A percentile compares a stretch with the other conserved stretches of the same genome.
Evolutionary conservation across 2,888 invertebrate species (phyloP).

Genomic region (Dysmachus trigonus): DNA sequence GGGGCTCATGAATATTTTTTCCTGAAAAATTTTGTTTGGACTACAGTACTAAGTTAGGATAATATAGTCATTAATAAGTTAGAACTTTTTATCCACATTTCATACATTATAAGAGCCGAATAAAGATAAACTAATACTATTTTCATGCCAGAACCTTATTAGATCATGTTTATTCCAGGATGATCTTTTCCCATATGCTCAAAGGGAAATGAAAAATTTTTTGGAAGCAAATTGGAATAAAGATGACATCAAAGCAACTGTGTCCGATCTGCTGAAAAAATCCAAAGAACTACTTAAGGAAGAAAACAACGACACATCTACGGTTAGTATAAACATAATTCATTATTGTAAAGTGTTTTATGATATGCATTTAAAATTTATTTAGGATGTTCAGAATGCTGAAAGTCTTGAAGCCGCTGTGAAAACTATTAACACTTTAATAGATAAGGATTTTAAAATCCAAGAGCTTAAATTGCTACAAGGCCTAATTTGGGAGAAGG

Average conservation of each 20-base stretch:
- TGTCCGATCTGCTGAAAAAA: conserved; percentile 42
- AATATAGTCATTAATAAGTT: too few species aligned
- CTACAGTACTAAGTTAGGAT: too few species aligned
- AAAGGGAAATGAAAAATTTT: conserved; percentile 75
- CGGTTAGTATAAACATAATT: neutral
- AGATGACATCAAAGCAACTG: conserved; percentile 69
- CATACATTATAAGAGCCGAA: neutral
- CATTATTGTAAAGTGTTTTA: too few species aligned
- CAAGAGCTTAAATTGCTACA: conserved; percentile 87
- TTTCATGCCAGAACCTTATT: neutral
- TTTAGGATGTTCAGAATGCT: neutral
- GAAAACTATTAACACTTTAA: conserved; percentile 81
- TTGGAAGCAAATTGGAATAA: conserved; percentile 77
- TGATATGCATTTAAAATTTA: neutral
- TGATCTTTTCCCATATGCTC: conserved; percentile 79
- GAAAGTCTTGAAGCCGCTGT: neutral
- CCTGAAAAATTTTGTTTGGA: too few species aligned
- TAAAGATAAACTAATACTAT: neutral
- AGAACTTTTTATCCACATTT: too few species aligned
- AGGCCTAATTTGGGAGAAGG: conserved; percentile 88
- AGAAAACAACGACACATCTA: neutral
- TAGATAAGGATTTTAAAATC: conserved; percentile 81
- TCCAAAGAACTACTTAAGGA: neutral
- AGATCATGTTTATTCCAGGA: conserved; percentile 68
- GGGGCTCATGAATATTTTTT: too few species aligned